A percentile compares a stretch with the other conserved stretches of the same genome.
Conservation (phyloP, 2,797 vertebrate species). For the Antrozous pallidus region DNA sequence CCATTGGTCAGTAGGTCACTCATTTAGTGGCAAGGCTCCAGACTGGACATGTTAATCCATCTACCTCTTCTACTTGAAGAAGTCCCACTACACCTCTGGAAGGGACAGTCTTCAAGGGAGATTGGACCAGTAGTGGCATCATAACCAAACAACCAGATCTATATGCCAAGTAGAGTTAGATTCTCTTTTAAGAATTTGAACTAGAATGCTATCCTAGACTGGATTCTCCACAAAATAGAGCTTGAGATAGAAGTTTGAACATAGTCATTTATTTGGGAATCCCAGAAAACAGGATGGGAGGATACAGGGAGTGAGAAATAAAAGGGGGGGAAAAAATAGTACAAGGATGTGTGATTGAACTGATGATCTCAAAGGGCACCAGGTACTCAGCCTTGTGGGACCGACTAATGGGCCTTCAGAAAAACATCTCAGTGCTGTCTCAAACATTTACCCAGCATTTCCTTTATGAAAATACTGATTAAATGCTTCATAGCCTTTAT, state of each 20-base stretch:
- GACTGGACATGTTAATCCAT: neutral
- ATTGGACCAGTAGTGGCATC: neutral
- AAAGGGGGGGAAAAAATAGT: neutral
- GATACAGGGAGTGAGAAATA: neutral
- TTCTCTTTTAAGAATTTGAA: neutral
- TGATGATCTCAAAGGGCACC: neutral
- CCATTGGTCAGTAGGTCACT: neutral
- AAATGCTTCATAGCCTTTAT: neutral
- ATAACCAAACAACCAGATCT: conserved; percentile 11
- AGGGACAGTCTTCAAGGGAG: neutral
- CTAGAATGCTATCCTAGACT: neutral
- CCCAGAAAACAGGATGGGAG: neutral
- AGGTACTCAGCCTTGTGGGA: neutral
- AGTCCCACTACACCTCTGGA: neutral
- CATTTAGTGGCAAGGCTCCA: neutral
- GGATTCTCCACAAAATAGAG: neutral
- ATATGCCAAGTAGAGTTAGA: neutral
- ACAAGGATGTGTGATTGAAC: neutral
- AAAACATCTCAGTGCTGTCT: neutral
- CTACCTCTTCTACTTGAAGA: neutral
- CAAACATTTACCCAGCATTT: neutral
- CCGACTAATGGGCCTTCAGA: neutral
- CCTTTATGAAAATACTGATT: neutral
- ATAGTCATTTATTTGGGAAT: neutral
- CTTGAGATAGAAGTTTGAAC: neutral